phyloP scores from a whole-genome alignment of 1,140 invertebrate genomes.

The Zaprionus kolodkinae region DNA sequence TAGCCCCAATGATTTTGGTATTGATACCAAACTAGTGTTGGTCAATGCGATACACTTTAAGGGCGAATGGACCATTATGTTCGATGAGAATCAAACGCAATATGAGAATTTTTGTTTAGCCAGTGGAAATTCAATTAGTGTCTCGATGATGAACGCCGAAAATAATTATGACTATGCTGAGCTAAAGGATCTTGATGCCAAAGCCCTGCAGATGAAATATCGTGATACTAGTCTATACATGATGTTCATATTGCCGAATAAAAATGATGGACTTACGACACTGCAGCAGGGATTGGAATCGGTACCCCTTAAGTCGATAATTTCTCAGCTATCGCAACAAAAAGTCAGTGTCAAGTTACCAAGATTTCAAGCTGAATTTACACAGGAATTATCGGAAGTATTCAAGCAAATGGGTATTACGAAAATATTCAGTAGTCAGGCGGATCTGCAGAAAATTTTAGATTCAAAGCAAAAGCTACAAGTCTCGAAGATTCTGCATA shows the following conservation, averaged over 20 bases:
- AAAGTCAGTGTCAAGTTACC: conserved; percentile 87
- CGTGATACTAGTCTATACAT: conserved; percentile 85
- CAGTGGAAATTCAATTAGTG: conserved; percentile 54
- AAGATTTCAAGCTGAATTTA: conserved; percentile 89
- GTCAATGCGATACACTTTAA: conserved; percentile 95
- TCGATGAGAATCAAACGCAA: conserved; percentile 76
- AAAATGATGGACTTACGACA: conserved; percentile 84
- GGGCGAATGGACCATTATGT: conserved; percentile 85
- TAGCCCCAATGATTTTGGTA: conserved; percentile 84
- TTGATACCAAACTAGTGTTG: conserved; percentile 87
- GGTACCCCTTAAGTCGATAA: conserved; percentile 75
- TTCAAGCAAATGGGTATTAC: conserved; percentile 85
- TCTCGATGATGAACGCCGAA: conserved; percentile 84
- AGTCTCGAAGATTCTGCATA: conserved; percentile 86
- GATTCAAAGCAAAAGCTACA: conserved; percentile 64
- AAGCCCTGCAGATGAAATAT: conserved; percentile 84
- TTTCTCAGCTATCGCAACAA: conserved; percentile 25
- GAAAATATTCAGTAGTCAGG: conserved; percentile 85
- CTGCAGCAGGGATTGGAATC: conserved; percentile 85
- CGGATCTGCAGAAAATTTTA: conserved; percentile 87
- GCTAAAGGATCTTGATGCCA: conserved; percentile 75
- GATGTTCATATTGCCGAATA: conserved; percentile 87
- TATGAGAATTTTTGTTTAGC: conserved; percentile 79
- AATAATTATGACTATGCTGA: conserved; percentile 74
- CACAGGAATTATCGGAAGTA: conserved; percentile 86